phyloP scores from a whole-genome alignment of 2,113 vertebrate species.

The Trochalopteron elliotii region DNA sequence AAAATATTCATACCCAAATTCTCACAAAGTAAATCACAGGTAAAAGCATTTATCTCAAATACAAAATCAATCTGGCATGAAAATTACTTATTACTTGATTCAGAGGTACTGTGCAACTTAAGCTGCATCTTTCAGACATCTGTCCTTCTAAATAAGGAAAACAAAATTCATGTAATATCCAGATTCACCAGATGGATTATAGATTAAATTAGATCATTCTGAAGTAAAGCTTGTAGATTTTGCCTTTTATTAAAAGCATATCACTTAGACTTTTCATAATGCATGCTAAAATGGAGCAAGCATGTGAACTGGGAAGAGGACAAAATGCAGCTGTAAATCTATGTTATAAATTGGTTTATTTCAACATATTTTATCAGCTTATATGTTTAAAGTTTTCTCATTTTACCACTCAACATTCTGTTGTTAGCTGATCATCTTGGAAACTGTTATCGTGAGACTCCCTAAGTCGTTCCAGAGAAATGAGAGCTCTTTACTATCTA shows the following conservation, averaged over 20 bases:
- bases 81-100: background rate
- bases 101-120: background rate
- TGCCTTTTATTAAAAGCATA: constrained; percentile 17
- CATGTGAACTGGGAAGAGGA: constrained; percentile 39
- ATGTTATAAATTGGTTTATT: background rate
- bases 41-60: background rate
- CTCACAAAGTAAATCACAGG: background rate
- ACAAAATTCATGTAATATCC: background rate
- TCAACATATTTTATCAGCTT: background rate
- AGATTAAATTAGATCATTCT: background rate
- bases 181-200: background rate
- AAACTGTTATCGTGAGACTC: background rate
- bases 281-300: constrained; percentile 46
- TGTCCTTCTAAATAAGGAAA: background rate
- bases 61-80: background rate
- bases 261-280: background rate
- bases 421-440: background rate
- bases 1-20: background rate
- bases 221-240: background rate
- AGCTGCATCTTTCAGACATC: background rate
- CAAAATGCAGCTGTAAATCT: constrained; percentile 69
- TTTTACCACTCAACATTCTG: background rate
- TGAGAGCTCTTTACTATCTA: background rate
- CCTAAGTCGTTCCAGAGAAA: background rate
- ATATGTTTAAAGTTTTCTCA: background rate